Base-by-base conservation (phyloP, 2,888 invertebrate genomes). In the Tachystola acroxantha region DNA sequence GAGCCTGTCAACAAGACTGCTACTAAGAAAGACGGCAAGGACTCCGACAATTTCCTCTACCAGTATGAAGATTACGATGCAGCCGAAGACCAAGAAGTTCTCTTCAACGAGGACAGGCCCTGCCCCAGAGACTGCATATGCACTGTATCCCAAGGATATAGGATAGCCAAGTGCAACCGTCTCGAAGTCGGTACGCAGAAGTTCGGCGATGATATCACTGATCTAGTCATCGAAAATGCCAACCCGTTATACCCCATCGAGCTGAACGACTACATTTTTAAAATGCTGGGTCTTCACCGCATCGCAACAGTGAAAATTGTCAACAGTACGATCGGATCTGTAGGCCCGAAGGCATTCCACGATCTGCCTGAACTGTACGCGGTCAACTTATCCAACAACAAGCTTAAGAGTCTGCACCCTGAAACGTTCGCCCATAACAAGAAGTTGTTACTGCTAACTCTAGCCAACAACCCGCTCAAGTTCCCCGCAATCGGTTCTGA, bases 291-390 rank as follows among this genome's bases (percentile, higher is more conserved):
- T 29, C 81, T 94, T 14, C 89, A 90, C 51, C 88, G 89, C 52
- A 80, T 93, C 24, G 89, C 91, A 13, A 90, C 92, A 2, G 88
- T 94, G 10, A 90, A 90, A 58, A 92, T 94, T 50, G 88, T 89
- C 34, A 91, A 93, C 64, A 92, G 92, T 42, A 90, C 90, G 7
- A 91, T 94, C 55, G 79, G 88, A 30, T 88, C 88, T 37, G 87
- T 94, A 47, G 90, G 91, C 50, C 89, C 89, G 11, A 90, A 88
- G 32, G 93, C 94, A 0, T 94, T 95, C 82, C 88, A 89, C 43
- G 91, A 90, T 3, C 79, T 94, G 34, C 80, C 89, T 11, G 89
- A 91, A 45, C 76, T 95, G 16, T 92, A 91, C 49, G 88, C 91
- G 11, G 89, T 94, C 0, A 91, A 92, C 54, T 80, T 95, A 40